A percentile compares a stretch with the other conserved stretches of the same genome.
phyloP scores from a whole-genome alignment of 2,113 vertebrate genomes.

The Zosterops japonicus region DNA sequence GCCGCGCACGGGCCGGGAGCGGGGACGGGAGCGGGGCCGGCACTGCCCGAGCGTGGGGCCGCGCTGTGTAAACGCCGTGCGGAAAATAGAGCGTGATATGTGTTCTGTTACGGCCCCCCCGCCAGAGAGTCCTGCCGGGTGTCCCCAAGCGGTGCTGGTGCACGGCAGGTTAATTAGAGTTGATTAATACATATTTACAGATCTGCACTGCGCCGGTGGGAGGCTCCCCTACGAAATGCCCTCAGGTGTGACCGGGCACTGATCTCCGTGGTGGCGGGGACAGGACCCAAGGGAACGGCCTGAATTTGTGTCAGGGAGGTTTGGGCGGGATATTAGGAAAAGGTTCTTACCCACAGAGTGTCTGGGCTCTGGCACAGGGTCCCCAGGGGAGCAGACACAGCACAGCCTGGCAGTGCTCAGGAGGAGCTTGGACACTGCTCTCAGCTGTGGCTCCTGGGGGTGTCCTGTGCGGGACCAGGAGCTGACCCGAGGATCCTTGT shows the following conservation, averaged over 20 bases:
- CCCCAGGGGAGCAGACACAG: background rate
- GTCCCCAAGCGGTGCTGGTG: background rate
- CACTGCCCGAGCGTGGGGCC: rapidly evolving
- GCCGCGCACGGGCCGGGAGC: rapidly evolving
- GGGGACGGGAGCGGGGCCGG: background rate
- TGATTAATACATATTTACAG: rapidly evolving
- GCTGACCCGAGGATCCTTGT: background rate
- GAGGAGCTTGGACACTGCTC: background rate
- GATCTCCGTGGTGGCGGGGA: background rate
- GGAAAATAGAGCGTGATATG: background rate
- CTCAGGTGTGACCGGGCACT: rapidly evolving
- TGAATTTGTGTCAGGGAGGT: background rate
- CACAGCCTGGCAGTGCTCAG: background rate
- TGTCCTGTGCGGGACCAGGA: background rate
- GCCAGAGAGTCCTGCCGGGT: background rate
- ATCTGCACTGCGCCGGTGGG: rapidly evolving
- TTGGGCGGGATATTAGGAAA: rapidly evolving
- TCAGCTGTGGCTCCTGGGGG: background rate
- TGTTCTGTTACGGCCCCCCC: no score
- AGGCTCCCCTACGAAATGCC: rapidly evolving
- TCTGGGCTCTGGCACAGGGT: background rate
- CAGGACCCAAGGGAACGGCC: background rate
- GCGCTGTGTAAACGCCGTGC: background rate
- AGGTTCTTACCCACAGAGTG: background rate
- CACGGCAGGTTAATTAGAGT: background rate